phyloP scores from a whole-genome alignment of 2,113 vertebrate genomes.

The Arvicanthis niloticus region DNA sequence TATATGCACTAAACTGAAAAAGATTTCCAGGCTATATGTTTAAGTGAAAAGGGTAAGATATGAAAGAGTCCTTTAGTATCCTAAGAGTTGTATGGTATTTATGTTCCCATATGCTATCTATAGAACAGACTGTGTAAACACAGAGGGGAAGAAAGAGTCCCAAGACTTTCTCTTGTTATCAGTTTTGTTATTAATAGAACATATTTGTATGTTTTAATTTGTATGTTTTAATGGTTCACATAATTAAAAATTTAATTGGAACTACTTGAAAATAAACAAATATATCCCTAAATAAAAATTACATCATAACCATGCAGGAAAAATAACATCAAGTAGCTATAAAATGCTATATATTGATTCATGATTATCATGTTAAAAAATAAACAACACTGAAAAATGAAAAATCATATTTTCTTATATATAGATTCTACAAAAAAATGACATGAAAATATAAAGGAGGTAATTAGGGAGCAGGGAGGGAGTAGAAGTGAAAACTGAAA shows the following conservation, averaged over 20 bases:
- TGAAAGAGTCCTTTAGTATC: not conserved
- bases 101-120: not conserved
- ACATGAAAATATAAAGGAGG: not conserved
- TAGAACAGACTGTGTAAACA: not conserved
- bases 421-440: not conserved
- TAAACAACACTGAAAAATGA: not conserved
- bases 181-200: not conserved
- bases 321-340: not conserved
- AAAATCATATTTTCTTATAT: not conserved
- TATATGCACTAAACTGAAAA: not conserved
- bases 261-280: not conserved
- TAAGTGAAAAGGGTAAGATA: not conserved
- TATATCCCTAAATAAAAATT: not conserved
- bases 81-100: not conserved
- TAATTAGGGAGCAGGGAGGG: not conserved
- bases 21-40: not conserved
- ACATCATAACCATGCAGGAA: not conserved
- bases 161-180: not conserved
- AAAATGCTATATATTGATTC: not conserved
- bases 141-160: not conserved
- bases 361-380: not conserved
- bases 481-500: not conserved
- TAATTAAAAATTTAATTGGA: conserved; percentile 1
- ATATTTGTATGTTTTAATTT: not conserved
- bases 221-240: not conserved